Evolutionary conservation across 2,888 invertebrate genomes (phyloP).

Genomic region (Coecobrya sp.): DNA sequence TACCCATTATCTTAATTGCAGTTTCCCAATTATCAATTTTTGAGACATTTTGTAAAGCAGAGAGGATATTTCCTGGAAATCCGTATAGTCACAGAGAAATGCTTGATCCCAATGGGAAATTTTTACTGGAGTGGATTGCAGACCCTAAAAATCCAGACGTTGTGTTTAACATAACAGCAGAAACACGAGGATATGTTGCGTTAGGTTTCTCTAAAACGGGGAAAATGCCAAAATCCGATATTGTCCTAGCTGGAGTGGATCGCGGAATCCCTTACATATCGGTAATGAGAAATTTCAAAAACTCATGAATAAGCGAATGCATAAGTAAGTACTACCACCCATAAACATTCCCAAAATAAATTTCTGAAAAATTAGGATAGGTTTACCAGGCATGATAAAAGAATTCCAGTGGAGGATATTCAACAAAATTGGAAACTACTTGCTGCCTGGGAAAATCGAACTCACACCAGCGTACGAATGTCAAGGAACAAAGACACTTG

Average conservation of each 20-base stretch:
- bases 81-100: constrained; percentile 60
- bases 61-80: constrained; percentile 59
- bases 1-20: not conserved
- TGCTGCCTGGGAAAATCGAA: constrained; percentile 65
- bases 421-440: constrained; percentile 68
- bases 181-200: constrained; percentile 65
- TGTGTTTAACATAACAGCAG: constrained; percentile 66
- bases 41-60: not conserved
- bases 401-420: constrained; percentile 62
- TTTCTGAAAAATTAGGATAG: constrained; percentile 53
- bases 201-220: constrained; percentile 71
- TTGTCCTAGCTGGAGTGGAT: constrained; percentile 56
- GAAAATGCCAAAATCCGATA: constrained; percentile 55
- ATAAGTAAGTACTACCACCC: no score
- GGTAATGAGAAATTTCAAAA: constrained; percentile 15
- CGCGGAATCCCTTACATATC: constrained; percentile 60
- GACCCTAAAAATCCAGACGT: constrained; percentile 55
- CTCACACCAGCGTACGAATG: constrained; percentile 64
- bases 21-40: not conserved
- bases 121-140: constrained; percentile 63
- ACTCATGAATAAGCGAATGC: no score
- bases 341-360: not conserved
- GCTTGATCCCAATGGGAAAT: constrained; percentile 60
- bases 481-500: constrained; percentile 63
- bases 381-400: constrained; percentile 42